Evolutionary conservation across 2,888 invertebrate genomes (phyloP), one percentile per base, ranked within the genome.

Genomic region (Spialia ferax): DNA sequence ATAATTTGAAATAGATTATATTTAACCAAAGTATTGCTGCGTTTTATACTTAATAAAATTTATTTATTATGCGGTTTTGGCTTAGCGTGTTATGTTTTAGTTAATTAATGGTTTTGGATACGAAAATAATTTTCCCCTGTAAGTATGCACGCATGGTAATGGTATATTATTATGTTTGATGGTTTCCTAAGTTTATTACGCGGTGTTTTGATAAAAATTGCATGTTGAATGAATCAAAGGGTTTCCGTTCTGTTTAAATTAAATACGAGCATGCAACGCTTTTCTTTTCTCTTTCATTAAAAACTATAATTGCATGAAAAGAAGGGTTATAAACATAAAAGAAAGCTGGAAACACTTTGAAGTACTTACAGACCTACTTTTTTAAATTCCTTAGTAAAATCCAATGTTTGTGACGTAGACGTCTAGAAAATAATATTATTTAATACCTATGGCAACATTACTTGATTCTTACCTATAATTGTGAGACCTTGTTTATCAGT

Each of bases 191-290:
- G 15, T 52, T 52, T 62, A 29, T 50, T 29, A n/a, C 26, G 20
- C n/a, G n/a, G 11, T 60, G 22, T 48, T 59, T 60, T 45, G 22
- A 60, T 42, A 29, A 60, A 42, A 26, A 45, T 60, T 29, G 29
- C 60, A 45, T 48, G 45, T 60, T 15, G 26, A 60, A 29, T 48
- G 26, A 60, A 48, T 45, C 15, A 48, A 60, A 60, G 11, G 29
- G 60, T 48, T 60, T 48, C 60, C 60, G 45, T 22, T 15, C 45
- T 26, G 15, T 20, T 48, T 60, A 45, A 29, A 26, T 13, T 60
- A 60, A 60, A 60, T 60, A 48, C 45, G 60, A 60, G 15, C 60
- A 60, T 60, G 60, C 48, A 60, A 60, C 45, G 60, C 26, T 48
- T 48, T 48, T 48, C 29, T 29, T 29, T 29, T 26, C 13, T 23